Percentiles rank a stretch among this genome's conserved stretches.
Evolutionary conservation across 2,797 vertebrate species (phyloP).

Genomic region (Leptatherina wallacei): DNA sequence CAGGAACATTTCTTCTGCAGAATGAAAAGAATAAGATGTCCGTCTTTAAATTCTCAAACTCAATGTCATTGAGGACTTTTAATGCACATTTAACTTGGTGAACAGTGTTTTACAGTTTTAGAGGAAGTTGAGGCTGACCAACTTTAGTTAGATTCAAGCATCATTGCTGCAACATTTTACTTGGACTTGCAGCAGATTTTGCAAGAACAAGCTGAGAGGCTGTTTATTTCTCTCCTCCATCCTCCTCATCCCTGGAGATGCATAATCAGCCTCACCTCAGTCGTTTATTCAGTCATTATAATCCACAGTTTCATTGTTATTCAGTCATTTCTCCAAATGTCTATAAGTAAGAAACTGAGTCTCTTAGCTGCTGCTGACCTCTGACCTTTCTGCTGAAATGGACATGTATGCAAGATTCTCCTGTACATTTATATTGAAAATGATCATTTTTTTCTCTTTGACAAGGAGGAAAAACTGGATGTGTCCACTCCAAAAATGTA

Average conservation of each 20-base stretch:
- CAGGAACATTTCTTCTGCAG: neutral
- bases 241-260: neutral
- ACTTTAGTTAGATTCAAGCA: neutral
- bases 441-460: neutral
- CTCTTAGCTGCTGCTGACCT: conserved; percentile 33
- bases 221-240: conserved; percentile 8
- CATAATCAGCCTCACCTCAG: conserved; percentile 25
- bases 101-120: neutral
- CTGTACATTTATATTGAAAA: neutral
- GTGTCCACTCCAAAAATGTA: conserved; percentile 78
- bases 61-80: neutral
- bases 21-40: neutral
- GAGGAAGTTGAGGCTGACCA: neutral
- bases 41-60: neutral
- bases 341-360: conserved; percentile 22
- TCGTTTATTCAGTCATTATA: conserved; percentile 40
- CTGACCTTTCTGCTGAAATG: conserved; percentile 24
- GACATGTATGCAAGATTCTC: conserved; percentile 16
- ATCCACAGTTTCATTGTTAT: conserved; percentile 26
- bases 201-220: conserved; percentile 10
- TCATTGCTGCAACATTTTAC: neutral
- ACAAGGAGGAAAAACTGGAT: conserved; percentile 77
- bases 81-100: neutral
- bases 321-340: conserved; percentile 23
- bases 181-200: conserved; percentile 1